phyloP scores from a whole-genome alignment of 92 coral and sea anemone species.

The Epizoanthus scotinus region DNA sequence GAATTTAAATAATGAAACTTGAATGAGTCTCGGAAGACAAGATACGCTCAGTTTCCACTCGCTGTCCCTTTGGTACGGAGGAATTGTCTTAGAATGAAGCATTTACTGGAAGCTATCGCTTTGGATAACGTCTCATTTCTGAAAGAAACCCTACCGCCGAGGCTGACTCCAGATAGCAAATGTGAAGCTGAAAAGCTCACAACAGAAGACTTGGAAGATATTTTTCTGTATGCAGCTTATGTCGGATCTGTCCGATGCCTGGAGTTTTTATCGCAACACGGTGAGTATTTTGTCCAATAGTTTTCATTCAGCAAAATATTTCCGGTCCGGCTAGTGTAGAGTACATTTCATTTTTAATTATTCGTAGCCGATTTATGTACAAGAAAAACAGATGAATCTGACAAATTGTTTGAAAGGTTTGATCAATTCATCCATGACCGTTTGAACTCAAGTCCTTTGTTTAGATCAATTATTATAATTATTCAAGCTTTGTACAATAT shows the following conservation, averaged over 20 bases:
- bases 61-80: background rate
- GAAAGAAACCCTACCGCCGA: conserved; percentile 10
- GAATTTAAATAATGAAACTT: conserved; percentile 3
- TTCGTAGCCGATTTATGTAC: background rate
- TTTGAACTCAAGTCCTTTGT: background rate
- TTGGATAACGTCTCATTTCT: background rate
- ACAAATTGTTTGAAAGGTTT: background rate
- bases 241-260: conserved; percentile 22
- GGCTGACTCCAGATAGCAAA: background rate
- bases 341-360: background rate
- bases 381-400: background rate
- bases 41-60: background rate
- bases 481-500: too few species aligned
- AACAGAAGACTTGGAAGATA: conserved; percentile 32
- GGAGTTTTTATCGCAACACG: conserved; percentile 14
- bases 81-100: background rate
- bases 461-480: background rate
- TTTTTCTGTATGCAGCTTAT: conserved; percentile 17
- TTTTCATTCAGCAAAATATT: background rate
- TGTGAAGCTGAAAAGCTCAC: background rate
- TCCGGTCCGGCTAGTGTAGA: background rate
- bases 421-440: background rate
- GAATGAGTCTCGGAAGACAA: background rate
- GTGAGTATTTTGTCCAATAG: background rate
- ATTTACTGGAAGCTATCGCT: background rate